phyloP scores from a whole-genome alignment of 35 echinoderm and acorn worm genomes.

The Nesometra sesokonis region DNA sequence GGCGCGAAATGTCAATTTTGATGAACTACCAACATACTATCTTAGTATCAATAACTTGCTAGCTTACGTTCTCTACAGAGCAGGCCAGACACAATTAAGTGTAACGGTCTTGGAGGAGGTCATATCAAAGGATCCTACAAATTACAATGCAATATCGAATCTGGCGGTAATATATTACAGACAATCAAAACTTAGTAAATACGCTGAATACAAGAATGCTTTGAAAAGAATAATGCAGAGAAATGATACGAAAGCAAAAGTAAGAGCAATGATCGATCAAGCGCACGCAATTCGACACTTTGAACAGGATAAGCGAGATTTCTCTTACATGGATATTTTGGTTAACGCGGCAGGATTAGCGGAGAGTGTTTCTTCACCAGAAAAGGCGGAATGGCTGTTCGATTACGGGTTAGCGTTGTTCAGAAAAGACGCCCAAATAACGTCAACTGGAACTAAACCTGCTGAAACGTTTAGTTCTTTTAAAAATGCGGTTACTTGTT shows the following conservation, averaged over 20 bases:
- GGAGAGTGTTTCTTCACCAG: conserved; percentile 8
- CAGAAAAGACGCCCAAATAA: conserved; percentile 52
- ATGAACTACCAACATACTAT: conserved; percentile 33
- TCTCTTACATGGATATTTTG: conserved; percentile 65
- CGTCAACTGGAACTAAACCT: conserved; percentile 19
- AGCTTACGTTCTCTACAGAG: conserved; percentile 57
- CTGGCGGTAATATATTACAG: conserved; percentile 55
- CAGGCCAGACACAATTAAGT: conserved; percentile 26
- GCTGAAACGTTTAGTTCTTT: conserved; percentile 15
- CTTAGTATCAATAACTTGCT: conserved; percentile 43
- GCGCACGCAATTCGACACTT: conserved; percentile 73
- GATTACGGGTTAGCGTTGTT: conserved; percentile 62
- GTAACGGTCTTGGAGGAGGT: conserved; percentile 42
- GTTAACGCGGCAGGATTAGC: conserved; percentile 46
- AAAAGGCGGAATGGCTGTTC: conserved; percentile 79
- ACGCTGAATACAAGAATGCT: conserved; percentile 22
- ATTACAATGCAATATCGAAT: conserved; percentile 58
- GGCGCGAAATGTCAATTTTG: conserved; percentile 19
- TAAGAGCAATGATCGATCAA: conserved; percentile 56
- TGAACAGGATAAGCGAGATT: conserved; percentile 57
- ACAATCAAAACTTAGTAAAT: conserved; percentile 35
- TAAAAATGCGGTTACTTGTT: conserved; percentile 37
- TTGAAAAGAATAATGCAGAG: conserved; percentile 21
- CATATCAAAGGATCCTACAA: conserved; percentile 29
- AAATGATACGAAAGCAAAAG: conserved; percentile 5